Evolutionary conservation across 2,888 invertebrate genomes (phyloP).

Genomic region (Dolomedes plantarius): DNA sequence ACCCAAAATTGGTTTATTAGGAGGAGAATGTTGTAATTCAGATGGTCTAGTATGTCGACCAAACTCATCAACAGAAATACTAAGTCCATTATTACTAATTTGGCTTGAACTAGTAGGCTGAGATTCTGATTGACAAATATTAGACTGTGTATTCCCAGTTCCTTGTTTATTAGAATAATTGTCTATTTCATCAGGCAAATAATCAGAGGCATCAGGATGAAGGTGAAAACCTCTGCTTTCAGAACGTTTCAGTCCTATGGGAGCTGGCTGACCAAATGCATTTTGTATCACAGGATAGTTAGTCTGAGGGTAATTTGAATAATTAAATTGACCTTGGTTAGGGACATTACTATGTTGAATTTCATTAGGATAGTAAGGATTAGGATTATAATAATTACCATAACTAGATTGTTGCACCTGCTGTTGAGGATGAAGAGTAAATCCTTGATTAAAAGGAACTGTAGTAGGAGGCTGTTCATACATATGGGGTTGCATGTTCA

Average conservation of each 20-base stretch:
- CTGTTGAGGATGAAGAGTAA: slow-evolving; percentile 63
- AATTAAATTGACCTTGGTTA: slow-evolving; percentile 38
- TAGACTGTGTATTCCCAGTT: slow-evolving; percentile 31
- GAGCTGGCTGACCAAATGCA: slow-evolving; percentile 28
- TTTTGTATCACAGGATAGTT: slow-evolving; percentile 61
- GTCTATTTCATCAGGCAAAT: slow-evolving; percentile 34
- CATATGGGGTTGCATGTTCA: slow-evolving; percentile 56
- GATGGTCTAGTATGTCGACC: slow-evolving; percentile 44
- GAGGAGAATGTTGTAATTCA: slow-evolving; percentile 82
- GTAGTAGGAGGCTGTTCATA: slow-evolving; percentile 55
- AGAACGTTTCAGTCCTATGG: not conserved
- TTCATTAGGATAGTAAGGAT: slow-evolving; percentile 52
- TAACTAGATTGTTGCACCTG: slow-evolving; percentile 40
- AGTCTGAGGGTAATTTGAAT: slow-evolving; percentile 39
- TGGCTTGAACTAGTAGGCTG: slow-evolving; percentile 9
- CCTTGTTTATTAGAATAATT: slow-evolving; percentile 29
- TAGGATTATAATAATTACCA: slow-evolving; percentile 43
- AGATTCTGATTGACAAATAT: slow-evolving; percentile 32
- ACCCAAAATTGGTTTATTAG: slow-evolving; percentile 82
- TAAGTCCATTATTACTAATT: slow-evolving; percentile 27
- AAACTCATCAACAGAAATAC: slow-evolving; percentile 61
- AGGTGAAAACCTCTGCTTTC: slow-evolving; percentile 57
- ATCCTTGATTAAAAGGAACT: slow-evolving; percentile 62
- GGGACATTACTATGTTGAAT: slow-evolving; percentile 16
- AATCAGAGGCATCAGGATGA: slow-evolving; percentile 48